Base-by-base conservation (phyloP, 2,113 vertebrate species). In the Alaudala cheleensis region DNA sequence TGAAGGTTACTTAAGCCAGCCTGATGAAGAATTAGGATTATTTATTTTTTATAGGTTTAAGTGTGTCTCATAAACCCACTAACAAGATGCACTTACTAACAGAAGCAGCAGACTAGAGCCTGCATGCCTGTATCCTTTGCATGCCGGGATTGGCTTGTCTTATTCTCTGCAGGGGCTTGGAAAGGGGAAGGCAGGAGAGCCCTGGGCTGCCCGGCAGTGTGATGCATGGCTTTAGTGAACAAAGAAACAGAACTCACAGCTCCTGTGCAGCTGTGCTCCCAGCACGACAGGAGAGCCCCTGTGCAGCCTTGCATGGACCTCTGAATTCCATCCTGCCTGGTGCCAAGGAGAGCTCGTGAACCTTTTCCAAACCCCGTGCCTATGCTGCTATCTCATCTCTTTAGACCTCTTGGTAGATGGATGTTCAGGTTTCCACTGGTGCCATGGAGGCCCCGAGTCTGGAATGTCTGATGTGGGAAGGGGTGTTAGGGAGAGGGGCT, bases 21-120 rank as follows among this genome's bases (percentile, higher is more conserved):
- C 93, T 96, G 70, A 93, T 94, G 92, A 88, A 95, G 91, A 95
- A 91, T 65, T 88, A 95, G 91, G 57, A 61, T 93, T 92, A 82
- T 96, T 96, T 96, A 93, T 94, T 97, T 96, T 96, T 91, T 81
- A 69, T 97, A 94, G 95, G 25, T 89, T 88, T 47, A 87, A 94
- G 92, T 93, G 86, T 94, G 83, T 97, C 94, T 92, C 93, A 88
- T 93, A 94, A 96, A 90, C 65, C 91, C 88, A 96, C 95, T 97
- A 96, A 94, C 88, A 92, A 96, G 90, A 96, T 96, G 95, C 97
- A 97, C 96, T 97, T 97, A 97, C 77, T 95, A 97, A 94, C 76
- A 86, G 92, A 92, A 96, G 93, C 88, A 87, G 91, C 96, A 73
- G 93, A 72, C 62, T 84, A 90, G 93, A 60, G 81, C 93, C 94